Conservation (phyloP, 2,888 invertebrate genomes). For the Eilema sororculum region DNA sequence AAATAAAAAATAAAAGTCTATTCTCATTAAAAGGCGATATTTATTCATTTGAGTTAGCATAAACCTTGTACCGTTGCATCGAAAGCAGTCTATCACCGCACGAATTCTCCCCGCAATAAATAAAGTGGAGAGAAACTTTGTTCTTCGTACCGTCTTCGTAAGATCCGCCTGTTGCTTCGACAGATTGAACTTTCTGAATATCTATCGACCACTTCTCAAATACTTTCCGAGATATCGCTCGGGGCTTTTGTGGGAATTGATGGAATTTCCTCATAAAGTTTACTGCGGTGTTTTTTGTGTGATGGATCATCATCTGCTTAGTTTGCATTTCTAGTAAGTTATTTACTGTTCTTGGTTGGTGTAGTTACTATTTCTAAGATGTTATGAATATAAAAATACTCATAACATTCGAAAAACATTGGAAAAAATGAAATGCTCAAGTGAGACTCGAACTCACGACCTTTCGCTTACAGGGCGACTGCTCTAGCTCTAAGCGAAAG, state of each 20-base stretch:
- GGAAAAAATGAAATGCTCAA: no score
- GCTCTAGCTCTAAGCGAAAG: no score
- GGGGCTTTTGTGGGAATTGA: slow-evolving; percentile 40
- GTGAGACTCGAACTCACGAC: no score
- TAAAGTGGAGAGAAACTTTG: slow-evolving; percentile 29
- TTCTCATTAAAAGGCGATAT: background rate
- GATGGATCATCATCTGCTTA: slow-evolving; percentile 7
- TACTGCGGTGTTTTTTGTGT: slow-evolving; percentile 17
- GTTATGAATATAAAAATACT: no score
- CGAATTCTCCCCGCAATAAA: slow-evolving; percentile 36
- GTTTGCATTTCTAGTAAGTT: slow-evolving; percentile 2
- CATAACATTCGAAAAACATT: no score
- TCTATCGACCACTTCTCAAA: slow-evolving; percentile 53
- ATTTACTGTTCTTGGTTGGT: background rate
- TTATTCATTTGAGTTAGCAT: slow-evolving; percentile 1
- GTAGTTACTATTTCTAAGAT: background rate
- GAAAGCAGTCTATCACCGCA: slow-evolving; percentile 8
- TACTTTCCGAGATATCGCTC: slow-evolving; percentile 46
- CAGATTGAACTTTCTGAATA: slow-evolving; percentile 54
- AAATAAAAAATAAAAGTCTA: background rate
- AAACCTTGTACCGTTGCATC: slow-evolving; percentile 11
- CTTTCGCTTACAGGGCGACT: no score
- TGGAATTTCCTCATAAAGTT: slow-evolving; percentile 36
- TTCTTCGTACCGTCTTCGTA: slow-evolving; percentile 32
- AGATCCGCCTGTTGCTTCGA: slow-evolving; percentile 54